Base-by-base conservation (phyloP, 2,888 invertebrate species). In the Hirtodrosophila histrioides region DNA sequence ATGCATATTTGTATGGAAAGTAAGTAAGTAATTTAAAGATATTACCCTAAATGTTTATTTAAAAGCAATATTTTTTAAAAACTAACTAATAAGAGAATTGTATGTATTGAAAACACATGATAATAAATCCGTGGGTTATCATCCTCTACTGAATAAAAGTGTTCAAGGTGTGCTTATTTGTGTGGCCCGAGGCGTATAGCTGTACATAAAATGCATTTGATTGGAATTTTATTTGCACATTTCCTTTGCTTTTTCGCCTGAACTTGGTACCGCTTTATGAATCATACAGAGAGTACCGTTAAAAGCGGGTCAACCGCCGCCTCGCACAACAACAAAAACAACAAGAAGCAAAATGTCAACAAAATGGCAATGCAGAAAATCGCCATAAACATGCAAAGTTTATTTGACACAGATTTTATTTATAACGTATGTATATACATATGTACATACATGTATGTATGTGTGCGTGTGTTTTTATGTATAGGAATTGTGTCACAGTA, bases 201-300 rank as follows among this genome's bases (percentile, higher is more conserved):
- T 17, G 17, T 17, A 17, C 17, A 17, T 17, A 43, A 31, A 56
- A 53, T 67, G 55, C 62, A 73, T 74, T 75, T 78, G 62, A 77
- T 77, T 72, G 66, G 58, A 48, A 62, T 67, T 86, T 79, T 69
- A 61, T 69, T 85, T 80, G 67, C 75, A 61, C 51, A 74, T 67
- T 79, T 55, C 50, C 57, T 50, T 57, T 45, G 27, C 63, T 61
- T 48, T 48, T 41, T 67, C n/a, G 65, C 60, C 75, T 81, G 81
- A 81, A 81, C 81, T 87, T 81, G 81, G 69, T 65, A 85, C 86
- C 88, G 88, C 83, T 81, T 85, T 70, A 64, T 81, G 81, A 81
- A 69, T 87, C 82, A 81, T 78, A 62, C 70, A 33, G 58, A 44
- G 57, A 17, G 67, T 41, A 0, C 65, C 68, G 78, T 50, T 49